Evolutionary conservation across 2,888 invertebrate species (phyloP), one percentile per base, ranked within the genome.

Genomic region (Noctua pronuba): DNA sequence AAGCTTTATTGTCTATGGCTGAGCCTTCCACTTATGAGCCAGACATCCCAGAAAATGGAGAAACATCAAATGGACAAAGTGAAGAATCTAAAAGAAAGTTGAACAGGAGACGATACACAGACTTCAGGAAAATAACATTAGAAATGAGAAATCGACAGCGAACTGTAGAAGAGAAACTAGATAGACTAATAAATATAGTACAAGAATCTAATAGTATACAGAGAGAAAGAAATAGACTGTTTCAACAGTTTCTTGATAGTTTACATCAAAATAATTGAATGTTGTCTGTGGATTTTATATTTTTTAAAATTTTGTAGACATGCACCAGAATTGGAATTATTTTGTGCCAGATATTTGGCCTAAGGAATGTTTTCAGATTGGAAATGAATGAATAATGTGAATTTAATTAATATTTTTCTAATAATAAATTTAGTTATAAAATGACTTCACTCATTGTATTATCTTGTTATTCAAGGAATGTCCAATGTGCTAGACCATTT

Each of bases 131-230:
- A 89, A 94, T 94, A 2, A 94, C 96, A 4, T 80, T 94, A 82
- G 96, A 96, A 91, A 94, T 96, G 92, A 92, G 94, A 82, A 96
- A 96, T 70, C 92, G 96, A 60, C 96, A 96, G 82, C 91, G 91
- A 77, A 89, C 92, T n/a, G 95, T 96, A 0, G 96, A 96, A 88
- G 94, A 95, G 58, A 96, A 96, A 82, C 88, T 96, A 91, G 96
- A 96, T 93, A 95, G 93, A 79, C 82, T 96, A 87, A 95, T 96
- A 76, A 94, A 92, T 92, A 95, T 96, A 83, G 96, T 96, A 64
- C 95, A 96, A 90, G 96, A 96, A 89, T 96, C 96, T 52, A 96
- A 96, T 87, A 94, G 85, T 79, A 96, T 96, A 87, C 96, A 96
- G 85, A 92, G 92, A 77, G 96, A 96, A 84, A 90, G 96, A 79